A percentile compares a stretch with the other conserved stretches of the same genome.
Conservation (phyloP, 2,113 vertebrate species). For the Hippoglossus stenolepis region DNA sequence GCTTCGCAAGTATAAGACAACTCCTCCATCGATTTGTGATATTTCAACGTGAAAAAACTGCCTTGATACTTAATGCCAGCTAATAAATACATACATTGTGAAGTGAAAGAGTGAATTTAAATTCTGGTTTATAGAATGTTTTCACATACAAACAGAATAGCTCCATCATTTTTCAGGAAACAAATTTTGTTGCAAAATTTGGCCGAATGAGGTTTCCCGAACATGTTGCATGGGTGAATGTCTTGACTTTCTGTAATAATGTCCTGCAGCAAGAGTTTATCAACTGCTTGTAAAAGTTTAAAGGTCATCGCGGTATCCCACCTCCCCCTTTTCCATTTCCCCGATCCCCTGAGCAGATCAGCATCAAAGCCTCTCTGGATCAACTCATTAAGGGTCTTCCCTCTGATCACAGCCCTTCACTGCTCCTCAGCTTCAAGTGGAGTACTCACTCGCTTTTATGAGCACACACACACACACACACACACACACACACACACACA, state of each 20-base stretch:
- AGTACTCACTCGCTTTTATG: slow-evolving; percentile 16
- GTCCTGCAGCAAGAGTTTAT: slow-evolving; percentile 14
- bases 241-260: neutral
- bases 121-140: too few relatives aligned
- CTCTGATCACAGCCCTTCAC: slow-evolving; percentile 55
- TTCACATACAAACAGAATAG: too few relatives aligned
- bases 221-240: neutral
- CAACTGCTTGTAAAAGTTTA: slow-evolving; percentile 28
- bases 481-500: neutral
- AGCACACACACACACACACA: neutral
- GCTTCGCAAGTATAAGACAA: too few relatives aligned
- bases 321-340: slow-evolving; percentile 36
- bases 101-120: neutral
- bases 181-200: neutral
- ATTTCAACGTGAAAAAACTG: too few relatives aligned
- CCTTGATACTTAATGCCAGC: too few relatives aligned
- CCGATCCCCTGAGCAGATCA: slow-evolving; percentile 31
- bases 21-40: too few relatives aligned
- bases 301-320: slow-evolving; percentile 23
- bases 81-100: too few relatives aligned
- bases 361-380: slow-evolving; percentile 57
- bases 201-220: neutral
- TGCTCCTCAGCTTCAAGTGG: slow-evolving; percentile 14
- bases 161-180: too few relatives aligned
- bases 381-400: slow-evolving; percentile 53